phyloP scores from a whole-genome alignment of 2,888 invertebrate genomes.

The Meliscaeva auricollis region DNA sequence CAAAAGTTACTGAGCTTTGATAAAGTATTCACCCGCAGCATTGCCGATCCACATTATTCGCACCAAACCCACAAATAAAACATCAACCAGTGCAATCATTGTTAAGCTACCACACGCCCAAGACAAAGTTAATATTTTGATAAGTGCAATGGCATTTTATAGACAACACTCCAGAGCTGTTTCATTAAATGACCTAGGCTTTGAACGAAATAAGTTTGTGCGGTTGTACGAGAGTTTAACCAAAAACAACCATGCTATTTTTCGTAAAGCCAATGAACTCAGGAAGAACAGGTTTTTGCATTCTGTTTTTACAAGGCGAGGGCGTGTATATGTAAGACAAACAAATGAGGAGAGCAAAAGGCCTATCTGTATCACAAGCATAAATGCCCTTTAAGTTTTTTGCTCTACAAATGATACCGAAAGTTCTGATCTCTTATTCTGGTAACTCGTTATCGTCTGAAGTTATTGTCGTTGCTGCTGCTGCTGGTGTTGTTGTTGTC shows the following conservation, averaged over 20 bases:
- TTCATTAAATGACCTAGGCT: not conserved
- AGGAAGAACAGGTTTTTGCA: not conserved
- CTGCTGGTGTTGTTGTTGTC: no score
- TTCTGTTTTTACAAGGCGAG: not conserved
- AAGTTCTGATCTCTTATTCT: no score
- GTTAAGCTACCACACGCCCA: not conserved
- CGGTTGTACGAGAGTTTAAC: not conserved
- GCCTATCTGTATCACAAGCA: not conserved
- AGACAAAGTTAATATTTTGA: not conserved
- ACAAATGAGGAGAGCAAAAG: constrained; percentile 2
- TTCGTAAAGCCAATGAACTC: not conserved
- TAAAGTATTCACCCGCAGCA: no score
- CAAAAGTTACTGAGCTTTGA: no score
- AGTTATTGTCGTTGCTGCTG: no score
- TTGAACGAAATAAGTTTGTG: not conserved
- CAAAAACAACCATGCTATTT: constrained; percentile 7
- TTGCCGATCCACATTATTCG: no score
- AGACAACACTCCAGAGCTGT: constrained; percentile 7
- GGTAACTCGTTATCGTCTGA: no score
- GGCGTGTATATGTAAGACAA: not conserved
- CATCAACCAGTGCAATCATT: not conserved
- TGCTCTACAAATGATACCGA: no score
- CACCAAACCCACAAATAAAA: not conserved
- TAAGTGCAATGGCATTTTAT: not conserved
- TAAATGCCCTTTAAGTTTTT: no score